These are phyloP conservation scores for Diploptera punctata DNA, from an alignment of 2,888 invertebrate species.

Conservation along the genomic window DNA sequence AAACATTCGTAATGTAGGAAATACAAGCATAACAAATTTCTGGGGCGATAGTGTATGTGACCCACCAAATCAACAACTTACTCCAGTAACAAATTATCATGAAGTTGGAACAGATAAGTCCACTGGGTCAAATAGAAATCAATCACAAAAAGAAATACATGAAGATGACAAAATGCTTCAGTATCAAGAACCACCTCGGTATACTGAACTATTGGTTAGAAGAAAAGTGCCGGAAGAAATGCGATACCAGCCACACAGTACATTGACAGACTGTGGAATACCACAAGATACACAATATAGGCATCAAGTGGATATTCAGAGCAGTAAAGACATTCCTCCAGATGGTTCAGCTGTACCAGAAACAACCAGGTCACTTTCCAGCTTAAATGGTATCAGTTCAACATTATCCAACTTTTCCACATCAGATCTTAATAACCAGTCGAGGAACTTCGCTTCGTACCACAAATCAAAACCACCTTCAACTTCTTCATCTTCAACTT, in stretches of 20 bases:
- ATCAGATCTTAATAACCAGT: constrained; percentile 3
- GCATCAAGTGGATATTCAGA: neutral
- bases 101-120: neutral
- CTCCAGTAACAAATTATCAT: neutral
- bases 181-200: constrained; percentile 2
- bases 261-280: neutral
- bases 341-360: neutral
- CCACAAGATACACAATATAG: neutral
- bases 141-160: neutral
- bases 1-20: neutral
- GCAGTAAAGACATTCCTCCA: neutral
- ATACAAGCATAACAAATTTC: constrained; percentile 12
- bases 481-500: neutral
- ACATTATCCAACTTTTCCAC: neutral
- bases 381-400: constrained; percentile 5
- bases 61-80: neutral
- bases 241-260: neutral
- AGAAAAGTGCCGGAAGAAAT: neutral
- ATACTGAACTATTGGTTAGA: constrained; percentile 6
- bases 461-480: neutral
- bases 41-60: constrained; percentile 11
- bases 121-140: neutral
- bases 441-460: neutral
- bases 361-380: neutral
- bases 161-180: neutral